Base-by-base conservation (phyloP, 1,140 invertebrate genomes). In the Bombyx mori region DNA sequence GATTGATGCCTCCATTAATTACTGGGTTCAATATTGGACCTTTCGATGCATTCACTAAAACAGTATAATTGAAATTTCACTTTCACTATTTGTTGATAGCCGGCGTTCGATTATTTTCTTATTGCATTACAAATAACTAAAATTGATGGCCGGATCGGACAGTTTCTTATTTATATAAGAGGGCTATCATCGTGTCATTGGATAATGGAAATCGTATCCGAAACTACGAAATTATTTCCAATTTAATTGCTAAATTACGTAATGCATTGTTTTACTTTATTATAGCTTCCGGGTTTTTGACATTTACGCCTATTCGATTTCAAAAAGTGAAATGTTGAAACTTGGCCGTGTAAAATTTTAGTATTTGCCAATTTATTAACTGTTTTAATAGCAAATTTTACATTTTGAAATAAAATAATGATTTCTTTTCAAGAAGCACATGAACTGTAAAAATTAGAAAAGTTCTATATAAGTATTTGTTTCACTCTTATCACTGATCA, bases 71-170 rank as follows among this genome's bases (percentile, higher is more conserved):
- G 71, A 77, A 79, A 77, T 75, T 69, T 73, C 68, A 77, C 79
- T 82, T 82, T 82, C 79, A 75, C 78, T 61, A 70, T 78, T 76
- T 75, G 68, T 68, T 71, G 66, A 69, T 68, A 61, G 60, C 56
- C 12, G 46, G 47, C 49, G 58, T 52, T 58, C 61, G 58, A 69
- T 70, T 64, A 60, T 69, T 62, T 65, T 69, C 60, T 67, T 75
- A 71, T 79, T 76, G 71, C 68, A 61, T 56, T 78, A 60, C 67
- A 68, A 72, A 76, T 73, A 70, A 71, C 72, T 60, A 67, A 77
- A 77, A 79, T 79, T 72, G 65, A 75, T 74, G 76, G 65, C 58
- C 56, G 56, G 65, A 71, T 60, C 57, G 56, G 65, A 71, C 68
- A 68, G 64, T 57, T 68, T 59, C 55, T 68, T 72, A 73, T 78